Base-by-base conservation (phyloP, 2,113 vertebrate genomes). In the Callionymus lyra region DNA sequence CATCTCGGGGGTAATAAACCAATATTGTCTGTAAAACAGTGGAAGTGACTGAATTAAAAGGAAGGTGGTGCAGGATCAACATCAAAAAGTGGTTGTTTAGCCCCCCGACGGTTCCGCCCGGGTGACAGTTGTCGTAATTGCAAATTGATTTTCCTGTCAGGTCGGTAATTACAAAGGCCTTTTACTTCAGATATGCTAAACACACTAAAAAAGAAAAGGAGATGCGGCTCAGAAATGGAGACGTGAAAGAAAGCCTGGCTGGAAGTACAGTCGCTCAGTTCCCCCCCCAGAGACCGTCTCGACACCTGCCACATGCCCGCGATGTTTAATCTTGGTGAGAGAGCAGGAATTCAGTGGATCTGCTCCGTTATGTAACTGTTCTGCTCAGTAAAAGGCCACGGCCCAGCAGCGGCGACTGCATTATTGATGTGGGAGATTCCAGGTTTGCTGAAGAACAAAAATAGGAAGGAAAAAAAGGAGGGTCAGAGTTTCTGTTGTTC, bases 351-450 rank as follows among this genome's bases (percentile, higher is more conserved):
- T 53, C 41, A 53, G 57, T 31, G 35, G 34, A 51, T 42, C 39
- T 47, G 42, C 47, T 52, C 40, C 42, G 35, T 78, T 77, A 74
- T 68, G 71, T 77, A 77, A 79, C 65, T 52, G 55, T 59, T 63
- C 60, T 65, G 38, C 47, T 60, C 46, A 50, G 39, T 34, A 16
- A 63, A n/a, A 41, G 48, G 34, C 53, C 65, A 39, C 59, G 35
- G 48, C 48, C 34, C 45, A 39, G 53, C 50, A 41, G 36, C 18
- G 3, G 50, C n/a, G n/a, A 9, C 58, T 81, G 43, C 72, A 80
- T 80, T 77, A 80, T 77, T 80, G 63, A 81, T 80, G 74, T 50
- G 65, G 71, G 78, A 68, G 65, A 79, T 79, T 80, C 40, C 53
- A 82, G 72, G 69, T 65, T n/a, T 67, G 64, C 46, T 36, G 15